Evolutionary conservation across 2,113 vertebrate species (phyloP).

Genomic region (Seriola rivoliana): DNA sequence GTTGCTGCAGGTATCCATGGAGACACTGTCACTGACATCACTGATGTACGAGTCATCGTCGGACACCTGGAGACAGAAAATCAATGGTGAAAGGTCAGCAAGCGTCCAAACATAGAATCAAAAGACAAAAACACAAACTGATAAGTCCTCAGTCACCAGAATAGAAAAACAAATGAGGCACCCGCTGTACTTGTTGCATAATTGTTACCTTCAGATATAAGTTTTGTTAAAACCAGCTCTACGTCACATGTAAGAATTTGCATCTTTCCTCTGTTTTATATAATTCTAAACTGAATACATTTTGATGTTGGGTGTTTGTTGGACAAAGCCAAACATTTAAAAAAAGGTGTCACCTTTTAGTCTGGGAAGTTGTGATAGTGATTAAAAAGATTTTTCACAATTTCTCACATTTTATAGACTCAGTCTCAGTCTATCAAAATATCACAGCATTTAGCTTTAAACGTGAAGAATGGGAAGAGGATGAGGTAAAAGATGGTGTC

Average conservation of each 20-base stretch:
- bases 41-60: slow-evolving; percentile 98
- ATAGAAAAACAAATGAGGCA: background rate
- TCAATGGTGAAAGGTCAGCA: slow-evolving; percentile 60
- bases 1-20: slow-evolving; percentile 94
- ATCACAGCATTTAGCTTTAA: slow-evolving; percentile 4
- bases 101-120: background rate
- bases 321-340: background rate
- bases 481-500: background rate
- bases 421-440: background rate
- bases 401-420: background rate
- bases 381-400: background rate
- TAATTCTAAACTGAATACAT: no score
- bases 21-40: slow-evolving; percentile 96
- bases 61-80: slow-evolving; percentile 86
- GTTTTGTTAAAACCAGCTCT: background rate
- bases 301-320: no score
- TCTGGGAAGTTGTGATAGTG: background rate
- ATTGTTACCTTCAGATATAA: background rate
- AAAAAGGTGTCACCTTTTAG: background rate
- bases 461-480: background rate
- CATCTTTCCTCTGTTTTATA: no score
- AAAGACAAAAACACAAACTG: background rate
- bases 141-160: background rate
- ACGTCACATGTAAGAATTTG: no score
- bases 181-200: background rate